Evolutionary conservation across 2,888 invertebrate species (phyloP).

Genomic region (Hololepta plana): DNA sequence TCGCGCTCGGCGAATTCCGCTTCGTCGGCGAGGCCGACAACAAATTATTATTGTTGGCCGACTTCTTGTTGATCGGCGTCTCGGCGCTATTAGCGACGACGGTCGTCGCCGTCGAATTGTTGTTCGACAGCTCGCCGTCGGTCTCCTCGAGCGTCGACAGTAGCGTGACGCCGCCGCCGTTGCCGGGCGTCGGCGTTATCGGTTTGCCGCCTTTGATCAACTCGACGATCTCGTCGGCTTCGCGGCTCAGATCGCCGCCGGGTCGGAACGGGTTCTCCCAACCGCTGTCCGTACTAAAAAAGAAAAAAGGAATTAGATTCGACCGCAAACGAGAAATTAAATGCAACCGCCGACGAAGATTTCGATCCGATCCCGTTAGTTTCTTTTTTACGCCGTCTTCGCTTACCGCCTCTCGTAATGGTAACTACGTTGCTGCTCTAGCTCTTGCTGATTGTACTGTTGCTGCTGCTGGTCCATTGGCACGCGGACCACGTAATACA

Average conservation of each 20-base stretch:
- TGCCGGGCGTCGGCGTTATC: slow-evolving; percentile 53
- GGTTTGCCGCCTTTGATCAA: slow-evolving; percentile 83
- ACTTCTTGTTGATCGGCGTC: slow-evolving; percentile 24
- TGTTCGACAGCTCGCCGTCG: slow-evolving; percentile 19
- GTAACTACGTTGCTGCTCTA: too few species aligned
- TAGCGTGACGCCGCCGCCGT: slow-evolving; percentile 33
- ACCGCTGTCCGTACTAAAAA: slow-evolving; percentile 77
- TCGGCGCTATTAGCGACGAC: slow-evolving; percentile 15
- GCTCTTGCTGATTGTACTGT: too few species aligned
- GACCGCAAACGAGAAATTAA: not conserved
- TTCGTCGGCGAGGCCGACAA: slow-evolving; percentile 11
- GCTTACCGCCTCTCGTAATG: too few species aligned
- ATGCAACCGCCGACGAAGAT: too few species aligned
- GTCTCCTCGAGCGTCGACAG: slow-evolving; percentile 31
- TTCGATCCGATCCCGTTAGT: too few species aligned
- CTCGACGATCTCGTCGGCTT: slow-evolving; percentile 92
- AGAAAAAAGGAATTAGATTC: slow-evolving; percentile 2
- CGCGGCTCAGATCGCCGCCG: slow-evolving; percentile 83
- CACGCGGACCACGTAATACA: slow-evolving; percentile 50
- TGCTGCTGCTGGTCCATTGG: slow-evolving; percentile 28
- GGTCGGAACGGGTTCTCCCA: slow-evolving; percentile 97
- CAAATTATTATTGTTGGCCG: slow-evolving; percentile 13
- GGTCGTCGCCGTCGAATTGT: slow-evolving; percentile 6
- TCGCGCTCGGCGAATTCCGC: slow-evolving; percentile 17
- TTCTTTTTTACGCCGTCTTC: too few species aligned